Percentiles rank a stretch among this genome's conserved stretches.
phyloP scores from a whole-genome alignment of 1,140 invertebrate genomes.

The Polypedilum pembai region DNA sequence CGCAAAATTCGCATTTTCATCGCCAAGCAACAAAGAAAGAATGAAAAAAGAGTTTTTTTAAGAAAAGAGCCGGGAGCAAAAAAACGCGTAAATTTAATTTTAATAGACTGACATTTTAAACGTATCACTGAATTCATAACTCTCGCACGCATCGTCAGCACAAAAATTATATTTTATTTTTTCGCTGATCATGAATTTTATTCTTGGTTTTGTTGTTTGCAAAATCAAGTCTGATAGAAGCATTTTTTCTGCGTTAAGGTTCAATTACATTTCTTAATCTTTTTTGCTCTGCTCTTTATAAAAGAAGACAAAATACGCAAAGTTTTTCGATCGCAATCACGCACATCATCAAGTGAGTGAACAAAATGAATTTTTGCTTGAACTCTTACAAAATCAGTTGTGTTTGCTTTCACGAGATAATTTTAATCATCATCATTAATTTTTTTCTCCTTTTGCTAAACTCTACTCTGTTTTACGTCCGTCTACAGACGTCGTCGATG shows the following conservation, averaged over 20 bases:
- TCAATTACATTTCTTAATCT: conserved; percentile 3
- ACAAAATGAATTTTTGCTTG: not conserved
- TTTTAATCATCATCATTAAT: not conserved
- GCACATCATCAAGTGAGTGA: not conserved
- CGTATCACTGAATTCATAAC: not conserved
- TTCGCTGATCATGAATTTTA: not conserved
- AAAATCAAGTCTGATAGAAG: not conserved
- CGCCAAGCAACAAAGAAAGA: no score
- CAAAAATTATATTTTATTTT: not conserved
- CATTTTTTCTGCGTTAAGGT: not conserved
- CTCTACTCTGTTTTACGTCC: no score
- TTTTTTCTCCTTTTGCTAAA: not conserved
- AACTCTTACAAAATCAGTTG: conserved; percentile 12
- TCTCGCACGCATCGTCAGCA: conserved; percentile 1
- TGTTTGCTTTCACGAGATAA: not conserved
- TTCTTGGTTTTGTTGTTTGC: not conserved
- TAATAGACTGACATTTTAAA: conserved; percentile 19
- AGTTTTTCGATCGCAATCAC: conserved; percentile 1
- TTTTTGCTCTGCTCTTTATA: not conserved
- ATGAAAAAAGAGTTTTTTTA: no score
- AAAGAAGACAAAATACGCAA: not conserved
- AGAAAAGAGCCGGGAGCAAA: not conserved
- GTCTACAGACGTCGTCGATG: no score
- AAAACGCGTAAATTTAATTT: conserved; percentile 7
- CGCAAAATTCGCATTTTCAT: no score